Percentiles rank a stretch among this genome's conserved stretches.
These are phyloP conservation scores for Leptopilina clavipes DNA, from an alignment of 1,140 invertebrate species.

Conservation along the genomic window DNA sequence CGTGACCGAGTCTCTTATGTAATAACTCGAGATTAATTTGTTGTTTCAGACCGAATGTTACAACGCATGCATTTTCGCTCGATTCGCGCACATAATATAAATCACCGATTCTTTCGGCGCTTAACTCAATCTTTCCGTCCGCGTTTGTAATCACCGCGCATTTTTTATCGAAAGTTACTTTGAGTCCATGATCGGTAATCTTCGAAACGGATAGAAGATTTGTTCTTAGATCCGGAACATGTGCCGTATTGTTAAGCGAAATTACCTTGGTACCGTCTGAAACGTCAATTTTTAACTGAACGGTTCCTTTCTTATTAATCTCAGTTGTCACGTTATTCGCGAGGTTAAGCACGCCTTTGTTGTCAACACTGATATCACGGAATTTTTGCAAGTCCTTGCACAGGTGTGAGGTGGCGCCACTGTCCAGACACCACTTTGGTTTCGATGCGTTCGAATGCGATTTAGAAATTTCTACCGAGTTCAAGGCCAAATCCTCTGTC, in stretches of 20 bases:
- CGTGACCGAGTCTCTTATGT: not conserved
- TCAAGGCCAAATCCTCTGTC: not conserved
- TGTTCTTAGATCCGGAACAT: constrained; percentile 36
- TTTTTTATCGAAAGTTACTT: not conserved
- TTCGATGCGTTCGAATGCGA: not conserved
- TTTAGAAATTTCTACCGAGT: not conserved
- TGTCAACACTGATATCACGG: not conserved
- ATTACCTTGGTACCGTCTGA: not conserved
- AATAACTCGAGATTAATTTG: not conserved
- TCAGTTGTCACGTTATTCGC: not conserved
- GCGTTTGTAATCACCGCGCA: not conserved
- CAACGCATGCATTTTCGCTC: not conserved
- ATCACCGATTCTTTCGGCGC: not conserved
- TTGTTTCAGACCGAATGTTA: not conserved
- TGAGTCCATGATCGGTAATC: not conserved
- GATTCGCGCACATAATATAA: constrained; percentile 1
- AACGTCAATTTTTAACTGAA: not conserved
- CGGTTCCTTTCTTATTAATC: not conserved
- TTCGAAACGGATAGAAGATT: constrained; percentile 34
- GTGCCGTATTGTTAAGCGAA: not conserved
- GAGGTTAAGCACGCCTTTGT: not conserved
- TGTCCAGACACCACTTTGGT: not conserved
- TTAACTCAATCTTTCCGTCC: not conserved
- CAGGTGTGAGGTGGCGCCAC: not conserved
- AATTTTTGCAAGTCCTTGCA: not conserved